Conservation (phyloP, 2,113 vertebrate genomes). For the Chloroceryle aenea region DNA sequence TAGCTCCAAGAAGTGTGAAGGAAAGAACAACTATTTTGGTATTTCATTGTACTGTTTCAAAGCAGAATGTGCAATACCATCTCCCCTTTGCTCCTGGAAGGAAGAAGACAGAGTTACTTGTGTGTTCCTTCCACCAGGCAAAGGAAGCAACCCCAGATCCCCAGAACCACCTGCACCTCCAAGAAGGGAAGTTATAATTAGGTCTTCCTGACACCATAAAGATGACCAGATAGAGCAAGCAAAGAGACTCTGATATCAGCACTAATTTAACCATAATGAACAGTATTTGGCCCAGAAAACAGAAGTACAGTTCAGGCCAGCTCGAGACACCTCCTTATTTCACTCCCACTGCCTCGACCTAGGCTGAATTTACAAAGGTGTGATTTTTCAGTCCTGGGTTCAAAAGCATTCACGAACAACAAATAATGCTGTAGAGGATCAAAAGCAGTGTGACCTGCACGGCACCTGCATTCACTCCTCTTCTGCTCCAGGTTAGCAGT, state of each 20-base stretch:
- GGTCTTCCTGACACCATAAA: background rate
- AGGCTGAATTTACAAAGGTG: background rate
- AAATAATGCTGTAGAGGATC: background rate
- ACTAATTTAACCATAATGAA: background rate
- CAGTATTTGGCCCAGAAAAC: background rate
- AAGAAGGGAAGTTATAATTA: background rate
- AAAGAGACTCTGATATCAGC: background rate
- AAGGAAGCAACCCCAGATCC: background rate
- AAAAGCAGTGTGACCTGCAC: background rate
- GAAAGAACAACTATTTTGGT: background rate
- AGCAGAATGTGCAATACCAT: background rate
- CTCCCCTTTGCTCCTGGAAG: background rate
- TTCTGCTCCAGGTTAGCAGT: background rate
- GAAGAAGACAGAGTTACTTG: background rate
- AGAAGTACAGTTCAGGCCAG: background rate
- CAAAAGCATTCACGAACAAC: background rate
- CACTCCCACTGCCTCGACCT: accelerated
- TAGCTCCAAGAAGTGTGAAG: background rate
- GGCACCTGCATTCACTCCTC: background rate
- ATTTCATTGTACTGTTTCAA: background rate
- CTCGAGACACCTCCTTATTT: background rate
- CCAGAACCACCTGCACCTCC: background rate
- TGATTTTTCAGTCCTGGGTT: background rate
- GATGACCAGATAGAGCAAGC: background rate
- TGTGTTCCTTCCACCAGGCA: background rate